Conservation (phyloP, 2,888 invertebrate genomes). For the Chymomyza fuscimana region DNA sequence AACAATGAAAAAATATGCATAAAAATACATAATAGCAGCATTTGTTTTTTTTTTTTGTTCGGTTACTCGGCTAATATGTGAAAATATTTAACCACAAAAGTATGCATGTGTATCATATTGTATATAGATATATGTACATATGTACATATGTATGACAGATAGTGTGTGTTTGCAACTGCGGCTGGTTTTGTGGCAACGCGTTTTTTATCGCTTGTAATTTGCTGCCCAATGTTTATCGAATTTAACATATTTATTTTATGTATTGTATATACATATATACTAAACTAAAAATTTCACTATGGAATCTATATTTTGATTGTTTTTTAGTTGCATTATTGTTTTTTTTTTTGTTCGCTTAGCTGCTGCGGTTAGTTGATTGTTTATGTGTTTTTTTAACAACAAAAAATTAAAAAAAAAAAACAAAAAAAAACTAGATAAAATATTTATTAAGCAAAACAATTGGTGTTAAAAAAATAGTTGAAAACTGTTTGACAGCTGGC, state of each 20-base stretch:
- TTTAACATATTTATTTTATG: conserved; percentile 31
- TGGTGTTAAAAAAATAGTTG: background rate
- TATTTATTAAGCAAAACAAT: too few relatives aligned
- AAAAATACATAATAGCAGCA: conserved; percentile 21
- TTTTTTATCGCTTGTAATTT: background rate
- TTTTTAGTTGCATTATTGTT: conserved; percentile 10
- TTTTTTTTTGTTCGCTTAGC: conserved; percentile 26
- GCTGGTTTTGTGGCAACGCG: background rate
- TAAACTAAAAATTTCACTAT: conserved; percentile 18
- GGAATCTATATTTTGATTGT: conserved; percentile 19
- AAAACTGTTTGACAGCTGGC: background rate
- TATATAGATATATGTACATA: conserved; percentile 2
- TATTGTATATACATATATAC: conserved; percentile 24
- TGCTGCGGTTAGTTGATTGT: background rate
- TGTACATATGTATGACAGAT: background rate
- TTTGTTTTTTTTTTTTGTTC: conserved; percentile 30
- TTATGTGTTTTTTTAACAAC: background rate
- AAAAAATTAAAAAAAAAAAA: background rate
- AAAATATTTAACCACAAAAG: conserved; percentile 1
- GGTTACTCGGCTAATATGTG: background rate
- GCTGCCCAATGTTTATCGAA: conserved; percentile 38
- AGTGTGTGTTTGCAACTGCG: background rate
- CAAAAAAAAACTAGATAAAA: background rate
- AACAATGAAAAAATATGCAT: conserved; percentile 10
- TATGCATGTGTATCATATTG: background rate